phyloP scores from a whole-genome alignment of 1,140 invertebrate species.

The Pseudomyrmex dendroicus region DNA sequence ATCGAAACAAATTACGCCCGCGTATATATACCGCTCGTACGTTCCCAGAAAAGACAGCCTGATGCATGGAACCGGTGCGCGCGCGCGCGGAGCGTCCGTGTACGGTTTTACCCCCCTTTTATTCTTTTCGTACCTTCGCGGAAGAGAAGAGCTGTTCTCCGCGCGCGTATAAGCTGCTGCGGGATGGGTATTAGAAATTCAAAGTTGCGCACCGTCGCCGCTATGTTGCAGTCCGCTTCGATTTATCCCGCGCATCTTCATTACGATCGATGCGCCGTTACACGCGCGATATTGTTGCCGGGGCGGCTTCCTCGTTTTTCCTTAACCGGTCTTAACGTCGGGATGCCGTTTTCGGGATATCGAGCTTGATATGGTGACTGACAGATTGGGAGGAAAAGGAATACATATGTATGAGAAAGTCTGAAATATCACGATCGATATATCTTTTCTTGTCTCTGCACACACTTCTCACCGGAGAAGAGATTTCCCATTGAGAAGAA shows the following conservation, averaged over 20 bases:
- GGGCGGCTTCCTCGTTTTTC: conserved; percentile 33
- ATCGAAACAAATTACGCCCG: conserved; percentile 73
- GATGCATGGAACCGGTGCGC: conserved; percentile 59
- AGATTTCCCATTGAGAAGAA: neutral
- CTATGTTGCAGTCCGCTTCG: conserved; percentile 24
- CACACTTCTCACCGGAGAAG: neutral
- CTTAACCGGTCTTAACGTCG: conserved; percentile 20
- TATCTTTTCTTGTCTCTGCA: neutral
- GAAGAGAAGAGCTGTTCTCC: conserved; percentile 20
- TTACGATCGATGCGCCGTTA: conserved; percentile 58
- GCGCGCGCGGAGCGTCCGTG: neutral
- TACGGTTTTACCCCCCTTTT: neutral
- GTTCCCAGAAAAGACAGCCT: conserved; percentile 57
- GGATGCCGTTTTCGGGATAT: neutral
- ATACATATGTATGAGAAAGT: neutral
- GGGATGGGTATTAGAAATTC: too few species aligned
- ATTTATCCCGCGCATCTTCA: conserved; percentile 60
- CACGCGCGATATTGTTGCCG: conserved; percentile 20
- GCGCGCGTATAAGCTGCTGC: neutral
- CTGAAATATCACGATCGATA: neutral
- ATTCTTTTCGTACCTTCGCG: conserved; percentile 45
- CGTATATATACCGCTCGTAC: conserved; percentile 48
- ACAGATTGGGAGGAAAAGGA: neutral
- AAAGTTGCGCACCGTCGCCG: too few species aligned
- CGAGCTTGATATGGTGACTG: neutral